These are phyloP conservation scores for Gymnodraco acuticeps DNA, from an alignment of 2,797 vertebrate genomes.

Conservation along the genomic window DNA sequence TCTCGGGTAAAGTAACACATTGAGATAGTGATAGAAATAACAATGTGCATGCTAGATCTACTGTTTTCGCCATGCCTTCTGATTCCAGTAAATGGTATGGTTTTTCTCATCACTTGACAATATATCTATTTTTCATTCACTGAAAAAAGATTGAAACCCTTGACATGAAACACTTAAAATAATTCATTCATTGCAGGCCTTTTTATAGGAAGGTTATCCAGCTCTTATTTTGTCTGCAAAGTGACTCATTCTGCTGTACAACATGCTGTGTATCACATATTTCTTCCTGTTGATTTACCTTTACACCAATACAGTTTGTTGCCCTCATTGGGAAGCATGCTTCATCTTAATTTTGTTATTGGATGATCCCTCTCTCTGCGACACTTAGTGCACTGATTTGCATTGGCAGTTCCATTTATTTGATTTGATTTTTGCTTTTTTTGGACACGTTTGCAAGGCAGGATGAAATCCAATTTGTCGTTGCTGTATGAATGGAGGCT, in stretches of 20 bases:
- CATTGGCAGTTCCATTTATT: constrained; percentile 46
- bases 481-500: constrained; percentile 45
- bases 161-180: background rate
- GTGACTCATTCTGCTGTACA: constrained; percentile 15
- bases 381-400: constrained; percentile 28
- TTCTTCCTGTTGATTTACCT: constrained; percentile 47
- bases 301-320: constrained; percentile 46
- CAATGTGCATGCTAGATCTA: background rate
- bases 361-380: constrained; percentile 22
- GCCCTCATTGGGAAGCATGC: constrained; percentile 35
- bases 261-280: constrained; percentile 27
- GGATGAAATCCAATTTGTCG: constrained; percentile 56
- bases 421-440: constrained; percentile 52
- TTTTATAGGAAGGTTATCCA: constrained; percentile 1
- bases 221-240: constrained; percentile 13
- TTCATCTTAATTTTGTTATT: constrained; percentile 27
- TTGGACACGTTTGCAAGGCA: constrained; percentile 46
- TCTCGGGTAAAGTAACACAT: constrained; percentile 8
- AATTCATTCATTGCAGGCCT: constrained; percentile 3
- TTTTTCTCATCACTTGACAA: background rate
- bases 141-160: background rate
- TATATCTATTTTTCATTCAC: background rate
- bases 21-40: background rate
- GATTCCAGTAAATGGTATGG: background rate
- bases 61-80: background rate